Evolutionary conservation across 2,113 vertebrate species (phyloP).

Genomic region (Brienomyrus brachyistius): DNA sequence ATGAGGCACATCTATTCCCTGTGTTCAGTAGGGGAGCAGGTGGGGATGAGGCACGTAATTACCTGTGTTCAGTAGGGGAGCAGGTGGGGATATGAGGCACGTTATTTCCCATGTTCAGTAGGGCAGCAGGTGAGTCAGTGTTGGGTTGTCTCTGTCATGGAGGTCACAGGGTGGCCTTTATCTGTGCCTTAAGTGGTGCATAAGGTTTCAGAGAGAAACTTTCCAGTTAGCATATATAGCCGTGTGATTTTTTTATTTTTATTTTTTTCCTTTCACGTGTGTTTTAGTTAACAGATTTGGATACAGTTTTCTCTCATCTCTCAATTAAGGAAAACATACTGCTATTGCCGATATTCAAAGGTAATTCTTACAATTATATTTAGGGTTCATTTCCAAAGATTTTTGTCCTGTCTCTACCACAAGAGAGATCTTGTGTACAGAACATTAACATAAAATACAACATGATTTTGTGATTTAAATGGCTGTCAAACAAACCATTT

Average conservation of each 20-base stretch:
- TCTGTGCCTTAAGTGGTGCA: not conserved
- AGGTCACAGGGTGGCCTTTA: not conserved
- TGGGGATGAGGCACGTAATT: not conserved
- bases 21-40: constrained; percentile 8
- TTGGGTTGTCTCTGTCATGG: not conserved
- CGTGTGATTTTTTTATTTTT: too few relatives aligned
- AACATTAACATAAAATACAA: not conserved
- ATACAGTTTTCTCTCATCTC: not conserved
- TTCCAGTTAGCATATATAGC: not conserved
- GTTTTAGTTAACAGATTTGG: not conserved
- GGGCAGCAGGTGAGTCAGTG: constrained; percentile 1
- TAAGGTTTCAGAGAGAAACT: not conserved
- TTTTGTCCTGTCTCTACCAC: not conserved
- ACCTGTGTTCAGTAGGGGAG: constrained; percentile 21
- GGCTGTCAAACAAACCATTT: not conserved
- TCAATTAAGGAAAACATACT: not conserved
- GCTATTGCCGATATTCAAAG: too few relatives aligned
- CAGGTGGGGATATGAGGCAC: constrained; percentile 37
- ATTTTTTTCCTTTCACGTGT: not conserved
- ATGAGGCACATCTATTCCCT: constrained; percentile 7
- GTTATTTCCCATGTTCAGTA: constrained; percentile 13
- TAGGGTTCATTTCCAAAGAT: not conserved
- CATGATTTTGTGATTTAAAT: not conserved
- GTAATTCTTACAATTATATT: not conserved
- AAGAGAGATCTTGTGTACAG: not conserved